phyloP scores from a whole-genome alignment of 92 coral and sea anemone species.

The Anthopleura xanthogrammica region DNA sequence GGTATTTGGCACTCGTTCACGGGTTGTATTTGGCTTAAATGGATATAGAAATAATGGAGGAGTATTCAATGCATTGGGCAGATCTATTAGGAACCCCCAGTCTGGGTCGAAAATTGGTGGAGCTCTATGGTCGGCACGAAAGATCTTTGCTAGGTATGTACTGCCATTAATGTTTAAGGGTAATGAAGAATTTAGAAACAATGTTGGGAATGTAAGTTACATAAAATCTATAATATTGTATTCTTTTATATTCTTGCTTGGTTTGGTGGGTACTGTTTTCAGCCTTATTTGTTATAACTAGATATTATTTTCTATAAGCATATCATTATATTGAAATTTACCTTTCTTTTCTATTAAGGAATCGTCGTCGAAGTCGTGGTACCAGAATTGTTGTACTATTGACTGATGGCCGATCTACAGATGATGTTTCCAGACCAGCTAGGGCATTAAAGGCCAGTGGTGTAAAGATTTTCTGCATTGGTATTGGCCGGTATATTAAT shows the following conservation, averaged over 20 bases:
- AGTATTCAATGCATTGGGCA: constrained; percentile 46
- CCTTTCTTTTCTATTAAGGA: constrained; percentile 11
- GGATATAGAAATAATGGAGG: constrained; percentile 61
- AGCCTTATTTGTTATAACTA: too few species aligned
- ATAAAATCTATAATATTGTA: too few species aligned
- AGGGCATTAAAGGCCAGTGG: constrained; percentile 52
- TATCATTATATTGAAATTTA: too few species aligned
- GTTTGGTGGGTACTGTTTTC: too few species aligned
- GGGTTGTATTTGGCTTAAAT: constrained; percentile 49
- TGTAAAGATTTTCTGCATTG: constrained; percentile 61
- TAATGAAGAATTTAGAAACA: neutral
- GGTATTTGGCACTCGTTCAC: constrained; percentile 59
- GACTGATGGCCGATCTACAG: constrained; percentile 84
- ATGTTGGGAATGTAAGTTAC: too few species aligned
- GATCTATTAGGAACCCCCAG: constrained; percentile 56
- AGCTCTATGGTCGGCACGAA: constrained; percentile 59
- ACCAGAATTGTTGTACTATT: constrained; percentile 77
- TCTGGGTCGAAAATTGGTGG: constrained; percentile 75
- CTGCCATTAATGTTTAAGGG: neutral
- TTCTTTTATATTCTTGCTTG: neutral
- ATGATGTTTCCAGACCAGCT: constrained; percentile 73
- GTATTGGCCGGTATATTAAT: constrained; percentile 79
- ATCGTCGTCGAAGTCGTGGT: constrained; percentile 43
- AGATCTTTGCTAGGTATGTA: constrained; percentile 19
- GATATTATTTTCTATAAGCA: too few species aligned